A percentile compares a stretch with the other conserved stretches of the same genome.
These are phyloP conservation scores for Zaprionus tsacasi DNA, from an alignment of 1,140 invertebrate species.

Conservation along the genomic window DNA sequence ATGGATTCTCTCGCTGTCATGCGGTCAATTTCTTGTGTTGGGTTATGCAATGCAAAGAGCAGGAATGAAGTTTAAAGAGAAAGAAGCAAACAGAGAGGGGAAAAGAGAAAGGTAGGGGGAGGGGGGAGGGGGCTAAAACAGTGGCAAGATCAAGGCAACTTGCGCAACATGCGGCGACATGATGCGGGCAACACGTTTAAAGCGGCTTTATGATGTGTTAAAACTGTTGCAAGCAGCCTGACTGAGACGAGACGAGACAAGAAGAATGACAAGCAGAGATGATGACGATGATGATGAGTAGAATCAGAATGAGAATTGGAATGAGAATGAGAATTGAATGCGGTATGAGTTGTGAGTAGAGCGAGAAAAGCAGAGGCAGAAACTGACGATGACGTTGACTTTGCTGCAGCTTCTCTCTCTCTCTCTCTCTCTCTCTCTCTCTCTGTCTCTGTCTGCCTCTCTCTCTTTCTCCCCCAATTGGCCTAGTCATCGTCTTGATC, in stretches of 20 bases:
- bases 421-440: not conserved
- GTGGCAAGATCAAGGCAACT: constrained; percentile 30
- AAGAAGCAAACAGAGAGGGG: not conserved
- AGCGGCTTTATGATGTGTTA: constrained; percentile 53
- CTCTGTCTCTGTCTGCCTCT: not conserved
- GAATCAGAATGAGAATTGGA: constrained; percentile 50
- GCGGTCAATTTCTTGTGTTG: not conserved
- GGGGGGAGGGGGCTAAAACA: not conserved
- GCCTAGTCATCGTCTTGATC: constrained; percentile 34
- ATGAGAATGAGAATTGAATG: constrained; percentile 56
- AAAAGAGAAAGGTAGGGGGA: not conserved
- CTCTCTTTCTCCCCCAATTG: constrained; percentile 9
- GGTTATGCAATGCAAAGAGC: not conserved
- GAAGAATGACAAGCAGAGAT: constrained; percentile 58
- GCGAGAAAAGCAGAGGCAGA: constrained; percentile 4
- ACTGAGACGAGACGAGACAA: not conserved
- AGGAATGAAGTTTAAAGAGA: too few species aligned
- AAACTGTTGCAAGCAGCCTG: constrained; percentile 36
- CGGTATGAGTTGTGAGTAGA: not conserved
- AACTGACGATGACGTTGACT: constrained; percentile 40
- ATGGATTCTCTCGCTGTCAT: not conserved
- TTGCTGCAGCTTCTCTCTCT: not conserved
- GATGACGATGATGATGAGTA: constrained; percentile 14
- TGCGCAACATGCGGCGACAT: constrained; percentile 25
- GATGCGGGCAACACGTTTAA: constrained; percentile 43